A percentile compares a stretch with the other conserved stretches of the same genome.
These are phyloP conservation scores for Protaetia brevitarsis DNA, from an alignment of 1,140 invertebrate genomes.

Conservation along the genomic window DNA sequence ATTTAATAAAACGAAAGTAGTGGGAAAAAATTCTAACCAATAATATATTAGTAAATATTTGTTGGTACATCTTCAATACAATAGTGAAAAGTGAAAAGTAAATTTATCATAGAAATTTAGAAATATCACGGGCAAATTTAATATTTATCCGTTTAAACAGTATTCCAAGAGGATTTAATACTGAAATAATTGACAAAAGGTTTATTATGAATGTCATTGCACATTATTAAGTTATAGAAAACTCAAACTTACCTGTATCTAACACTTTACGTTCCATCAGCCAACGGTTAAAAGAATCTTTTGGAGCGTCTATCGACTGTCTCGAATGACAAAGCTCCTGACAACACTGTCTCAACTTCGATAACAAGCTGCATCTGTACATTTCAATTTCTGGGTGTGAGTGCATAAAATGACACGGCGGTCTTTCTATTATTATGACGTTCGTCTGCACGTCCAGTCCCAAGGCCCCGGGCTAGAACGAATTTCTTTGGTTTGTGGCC, in stretches of 20 bases:
- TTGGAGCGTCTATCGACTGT: conserved; percentile 92
- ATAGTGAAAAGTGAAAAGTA: no score
- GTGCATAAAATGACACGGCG: conserved; percentile 79
- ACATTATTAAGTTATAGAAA: no score
- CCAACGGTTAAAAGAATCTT: conserved; percentile 96
- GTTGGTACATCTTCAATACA: no score
- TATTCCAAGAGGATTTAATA: no score
- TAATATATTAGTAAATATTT: no score
- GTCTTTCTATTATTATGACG: conserved; percentile 87
- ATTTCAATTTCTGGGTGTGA: conserved; percentile 91
- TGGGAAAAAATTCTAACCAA: no score
- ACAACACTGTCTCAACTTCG: conserved; percentile 86
- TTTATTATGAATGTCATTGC: no score
- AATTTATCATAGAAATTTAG: no score
- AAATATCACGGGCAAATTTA: no score
- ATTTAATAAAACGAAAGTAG: no score
- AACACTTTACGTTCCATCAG: conserved; percentile 92
- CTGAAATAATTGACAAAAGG: no score
- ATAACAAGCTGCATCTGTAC: conserved; percentile 70
- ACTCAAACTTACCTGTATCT: conserved; percentile 68
- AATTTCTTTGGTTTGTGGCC: conserved; percentile 73
- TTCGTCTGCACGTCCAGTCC: conserved; percentile 92
- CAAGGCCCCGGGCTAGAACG: conserved; percentile 86
- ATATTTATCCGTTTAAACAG: no score
- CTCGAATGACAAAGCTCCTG: conserved; percentile 91